These are phyloP conservation scores for Poecile montanus DNA, from an alignment of 2,797 vertebrate genomes.

Conservation along the genomic window DNA sequence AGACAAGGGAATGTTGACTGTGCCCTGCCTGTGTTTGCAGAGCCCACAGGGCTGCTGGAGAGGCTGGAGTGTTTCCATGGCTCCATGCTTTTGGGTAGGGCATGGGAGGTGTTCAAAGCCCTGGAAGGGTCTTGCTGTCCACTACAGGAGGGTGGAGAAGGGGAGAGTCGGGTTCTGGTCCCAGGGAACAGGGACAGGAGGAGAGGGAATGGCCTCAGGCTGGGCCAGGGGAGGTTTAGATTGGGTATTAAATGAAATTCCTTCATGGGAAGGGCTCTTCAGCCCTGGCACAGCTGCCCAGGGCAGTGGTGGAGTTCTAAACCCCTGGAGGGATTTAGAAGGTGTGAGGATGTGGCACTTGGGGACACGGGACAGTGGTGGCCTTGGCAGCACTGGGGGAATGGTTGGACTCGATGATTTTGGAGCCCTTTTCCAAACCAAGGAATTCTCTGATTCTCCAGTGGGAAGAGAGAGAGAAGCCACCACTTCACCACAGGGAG, in stretches of 20 bases:
- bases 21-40: neutral
- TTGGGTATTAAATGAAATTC: neutral
- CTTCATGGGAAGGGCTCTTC: accelerated
- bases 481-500: too few species aligned
- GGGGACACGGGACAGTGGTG: neutral
- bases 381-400: neutral
- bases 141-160: neutral
- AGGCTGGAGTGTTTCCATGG: neutral
- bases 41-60: neutral
- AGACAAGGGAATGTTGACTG: accelerated
- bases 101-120: neutral
- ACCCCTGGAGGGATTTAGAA: neutral
- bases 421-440: neutral
- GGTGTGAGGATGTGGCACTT: neutral
- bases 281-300: neutral
- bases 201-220: accelerated
- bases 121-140: neutral
- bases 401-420: neutral
- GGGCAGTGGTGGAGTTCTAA: accelerated
- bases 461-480: neutral
- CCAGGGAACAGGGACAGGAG: neutral
- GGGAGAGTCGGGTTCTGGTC: accelerated
- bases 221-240: accelerated
- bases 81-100: accelerated
- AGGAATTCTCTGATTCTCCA: neutral